Percentiles rank a stretch among this genome's conserved stretches.
Evolutionary conservation across 2,888 invertebrate species (phyloP).

Genomic region (Salpingus planirostris): DNA sequence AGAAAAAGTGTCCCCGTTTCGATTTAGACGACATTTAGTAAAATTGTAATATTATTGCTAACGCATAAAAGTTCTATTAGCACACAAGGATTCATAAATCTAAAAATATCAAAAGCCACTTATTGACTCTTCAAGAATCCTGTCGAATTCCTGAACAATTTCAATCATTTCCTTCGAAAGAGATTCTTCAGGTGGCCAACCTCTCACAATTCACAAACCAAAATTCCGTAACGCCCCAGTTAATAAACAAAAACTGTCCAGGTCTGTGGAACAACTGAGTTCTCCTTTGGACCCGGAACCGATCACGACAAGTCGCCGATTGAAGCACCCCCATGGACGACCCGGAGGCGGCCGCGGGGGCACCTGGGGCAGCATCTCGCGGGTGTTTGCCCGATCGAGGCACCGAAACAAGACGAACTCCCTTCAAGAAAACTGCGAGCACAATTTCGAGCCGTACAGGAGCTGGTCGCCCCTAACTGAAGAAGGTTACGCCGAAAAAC

Average conservation of each 20-base stretch:
- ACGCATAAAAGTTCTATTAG: too few species aligned
- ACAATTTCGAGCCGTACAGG: slow-evolving; percentile 45
- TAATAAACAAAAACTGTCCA: slow-evolving; percentile 34
- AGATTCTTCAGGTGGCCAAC: too few species aligned
- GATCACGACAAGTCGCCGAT: slow-evolving; percentile 43
- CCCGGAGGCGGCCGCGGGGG: slow-evolving; percentile 57
- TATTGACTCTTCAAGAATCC: too few species aligned
- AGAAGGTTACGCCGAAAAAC: slow-evolving; percentile 69
- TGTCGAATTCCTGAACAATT: too few species aligned
- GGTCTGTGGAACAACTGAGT: slow-evolving; percentile 75
- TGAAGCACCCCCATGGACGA: slow-evolving; percentile 36
- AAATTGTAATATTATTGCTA: too few species aligned
- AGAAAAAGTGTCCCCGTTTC: too few species aligned
- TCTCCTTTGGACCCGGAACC: slow-evolving; percentile 61
- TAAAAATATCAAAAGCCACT: too few species aligned
- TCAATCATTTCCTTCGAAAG: too few species aligned
- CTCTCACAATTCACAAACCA: too few species aligned
- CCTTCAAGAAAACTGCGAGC: slow-evolving; percentile 54
- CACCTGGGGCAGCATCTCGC: slow-evolving; percentile 85
- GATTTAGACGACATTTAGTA: too few species aligned
- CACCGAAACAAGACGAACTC: slow-evolving; percentile 70
- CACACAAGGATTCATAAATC: too few species aligned
- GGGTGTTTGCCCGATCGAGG: slow-evolving; percentile 78
- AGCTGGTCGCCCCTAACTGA: slow-evolving; percentile 59
- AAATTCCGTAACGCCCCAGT: too few species aligned